These are phyloP conservation scores for Cephalopterus ornatus DNA, from an alignment of 2,113 vertebrate species.

Conservation along the genomic window DNA sequence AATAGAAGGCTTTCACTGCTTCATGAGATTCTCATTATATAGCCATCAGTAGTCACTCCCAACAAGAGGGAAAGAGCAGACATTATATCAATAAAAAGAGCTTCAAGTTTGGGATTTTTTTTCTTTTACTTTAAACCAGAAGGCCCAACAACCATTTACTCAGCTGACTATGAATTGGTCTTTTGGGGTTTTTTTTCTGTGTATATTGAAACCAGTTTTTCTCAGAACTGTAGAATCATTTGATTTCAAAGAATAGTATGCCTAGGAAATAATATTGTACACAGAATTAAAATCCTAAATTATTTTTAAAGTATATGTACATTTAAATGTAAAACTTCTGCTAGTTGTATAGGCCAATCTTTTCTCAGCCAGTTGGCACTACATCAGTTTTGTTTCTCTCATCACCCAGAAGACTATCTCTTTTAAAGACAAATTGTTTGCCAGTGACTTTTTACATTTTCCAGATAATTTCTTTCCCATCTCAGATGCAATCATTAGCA, in stretches of 20 bases:
- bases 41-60: not conserved
- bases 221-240: not conserved
- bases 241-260: not conserved
- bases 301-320: not conserved
- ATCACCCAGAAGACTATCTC: not conserved
- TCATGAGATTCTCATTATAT: not conserved
- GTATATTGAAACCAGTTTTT: not conserved
- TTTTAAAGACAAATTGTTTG: not conserved
- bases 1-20: not conserved
- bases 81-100: not conserved
- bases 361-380: not conserved
- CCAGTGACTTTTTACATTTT: not conserved
- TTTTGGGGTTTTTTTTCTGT: not conserved
- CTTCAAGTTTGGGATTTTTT: not conserved
- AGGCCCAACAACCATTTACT: not conserved
- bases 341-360: not conserved
- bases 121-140: not conserved
- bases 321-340: not conserved
- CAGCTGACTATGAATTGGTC: not conserved
- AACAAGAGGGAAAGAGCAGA: not conserved
- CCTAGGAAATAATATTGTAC: not conserved
- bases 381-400: not conserved
- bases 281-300: not conserved
- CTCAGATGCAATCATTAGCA: not conserved
- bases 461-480: not conserved